These are phyloP conservation scores for Scaptomyza reducta DNA, from an alignment of 2,888 invertebrate genomes.

Conservation along the genomic window DNA sequence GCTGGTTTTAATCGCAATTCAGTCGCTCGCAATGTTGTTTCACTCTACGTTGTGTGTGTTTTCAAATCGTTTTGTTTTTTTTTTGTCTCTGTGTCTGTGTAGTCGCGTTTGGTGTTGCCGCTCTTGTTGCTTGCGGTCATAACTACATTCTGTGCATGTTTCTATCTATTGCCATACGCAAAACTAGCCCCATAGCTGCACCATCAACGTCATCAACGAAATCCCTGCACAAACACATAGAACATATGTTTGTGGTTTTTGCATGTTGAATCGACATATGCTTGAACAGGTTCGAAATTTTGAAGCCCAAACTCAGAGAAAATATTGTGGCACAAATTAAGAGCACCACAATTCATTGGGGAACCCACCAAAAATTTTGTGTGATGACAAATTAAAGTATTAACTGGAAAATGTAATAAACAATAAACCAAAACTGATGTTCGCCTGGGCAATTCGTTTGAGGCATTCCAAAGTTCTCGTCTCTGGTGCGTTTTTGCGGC, in stretches of 20 bases:
- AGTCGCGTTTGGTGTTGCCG: conserved; percentile 17
- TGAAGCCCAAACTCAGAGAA: background rate
- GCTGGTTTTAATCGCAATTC: conserved; percentile 42
- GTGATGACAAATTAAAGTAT: conserved; percentile 22
- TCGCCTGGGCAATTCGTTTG: no score
- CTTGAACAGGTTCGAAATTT: conserved; percentile 3
- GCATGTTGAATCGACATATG: conserved; percentile 3
- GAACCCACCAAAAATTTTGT: background rate
- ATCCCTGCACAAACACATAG: background rate
- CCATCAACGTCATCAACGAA: conserved; percentile 11
- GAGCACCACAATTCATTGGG: conserved; percentile 3
- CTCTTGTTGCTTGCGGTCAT: conserved; percentile 38
- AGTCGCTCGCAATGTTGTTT: conserved; percentile 19
- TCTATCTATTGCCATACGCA: conserved; percentile 35
- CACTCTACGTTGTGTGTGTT: background rate
- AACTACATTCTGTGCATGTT: conserved; percentile 47
- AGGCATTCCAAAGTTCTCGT: no score
- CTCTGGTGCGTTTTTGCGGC: conserved; percentile 10
- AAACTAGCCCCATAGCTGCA: background rate
- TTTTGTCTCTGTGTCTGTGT: background rate
- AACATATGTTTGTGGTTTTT: conserved; percentile 24
- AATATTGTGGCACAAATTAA: conserved; percentile 5
- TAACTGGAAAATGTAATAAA: background rate
- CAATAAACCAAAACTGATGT: no score
- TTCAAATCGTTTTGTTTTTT: conserved; percentile 17